Evolutionary conservation across 2,888 invertebrate species (phyloP), one percentile per base, ranked within the genome.

Genomic region (Muscina levida): DNA sequence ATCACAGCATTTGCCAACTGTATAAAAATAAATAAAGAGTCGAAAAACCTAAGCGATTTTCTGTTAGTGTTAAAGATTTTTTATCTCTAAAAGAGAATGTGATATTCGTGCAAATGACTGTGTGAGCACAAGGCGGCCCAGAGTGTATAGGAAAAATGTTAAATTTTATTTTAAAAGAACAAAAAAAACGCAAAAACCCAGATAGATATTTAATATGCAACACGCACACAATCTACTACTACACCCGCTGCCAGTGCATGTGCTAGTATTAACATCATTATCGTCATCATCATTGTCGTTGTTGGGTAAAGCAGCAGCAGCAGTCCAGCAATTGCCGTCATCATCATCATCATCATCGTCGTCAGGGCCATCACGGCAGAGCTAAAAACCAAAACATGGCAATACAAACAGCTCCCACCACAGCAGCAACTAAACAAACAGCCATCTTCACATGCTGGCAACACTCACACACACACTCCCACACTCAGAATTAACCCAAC

Each of bases 151-250:
- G 51, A 1, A 26, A 51, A 67, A 67, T 51, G 67, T 37, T 67
- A 15, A 31, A 37, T 37, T 70, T 44, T 26, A 10, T n/a, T n/a
- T n/a, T 44, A 8, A 17, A 17, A 8, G 31, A 39, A 2, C 31
- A 57, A 70, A 51, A 24, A 39, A 68, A 67, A 44, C 37, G 39
- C 17, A 57, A 48, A 65, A 67, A 44, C 37, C 48, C 17, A 57
- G 46, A 65, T 48, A 67, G 17, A 44, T 73, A 77, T 77, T 80
- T 80, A 80, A 77, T 71, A 80, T 80, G 65, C 80, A 77, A 24
- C 71, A 73, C 80, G 70, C 80, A 80, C 66, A 59, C 2, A 19
- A 51, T 51, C 15, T 15, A 48, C 17, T 46, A 31, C 31, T 5
- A 31, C 31, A 31, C 31, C 31, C 31, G 31, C 31, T 31, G 4